Percentiles rank a stretch among this genome's conserved stretches.
Conservation (phyloP, 64 coral and sea anemone genomes). For the Orbicella faveolata region DNA sequence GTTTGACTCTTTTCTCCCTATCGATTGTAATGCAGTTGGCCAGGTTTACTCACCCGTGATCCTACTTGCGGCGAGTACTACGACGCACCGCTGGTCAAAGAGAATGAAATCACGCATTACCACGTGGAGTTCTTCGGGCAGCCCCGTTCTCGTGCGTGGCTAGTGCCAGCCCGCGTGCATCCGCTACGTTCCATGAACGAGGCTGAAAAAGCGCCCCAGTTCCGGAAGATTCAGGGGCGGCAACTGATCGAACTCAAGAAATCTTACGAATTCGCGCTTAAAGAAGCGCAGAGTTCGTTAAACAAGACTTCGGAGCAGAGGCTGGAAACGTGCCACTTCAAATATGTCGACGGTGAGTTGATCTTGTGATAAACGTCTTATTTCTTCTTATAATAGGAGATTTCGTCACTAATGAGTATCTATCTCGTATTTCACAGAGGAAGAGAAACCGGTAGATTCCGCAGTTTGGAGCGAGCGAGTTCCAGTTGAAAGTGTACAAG, state of each 20-base stretch:
- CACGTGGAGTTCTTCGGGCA: constrained; percentile 86
- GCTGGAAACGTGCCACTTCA: constrained; percentile 37
- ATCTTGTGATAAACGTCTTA: not conserved
- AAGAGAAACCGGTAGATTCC: not conserved
- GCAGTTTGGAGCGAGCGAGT: not conserved
- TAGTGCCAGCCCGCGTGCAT: constrained; percentile 64
- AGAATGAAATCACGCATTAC: constrained; percentile 83
- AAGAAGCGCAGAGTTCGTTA: constrained; percentile 60
- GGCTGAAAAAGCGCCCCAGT: constrained; percentile 60
- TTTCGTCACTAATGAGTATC: not conserved
- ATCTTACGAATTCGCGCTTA: constrained; percentile 68
- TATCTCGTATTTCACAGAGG: not conserved
- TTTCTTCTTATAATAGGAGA: not conserved
- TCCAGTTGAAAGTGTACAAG: not conserved
- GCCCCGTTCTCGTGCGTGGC: constrained; percentile 83
- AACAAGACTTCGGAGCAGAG: constrained; percentile 24
- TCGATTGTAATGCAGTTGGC: constrained; percentile 57
- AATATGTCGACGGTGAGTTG: constrained; percentile 31
- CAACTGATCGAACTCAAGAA: constrained; percentile 57
- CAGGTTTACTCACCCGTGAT: constrained; percentile 80
- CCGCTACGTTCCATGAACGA: constrained; percentile 73
- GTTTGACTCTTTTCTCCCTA: not conserved
- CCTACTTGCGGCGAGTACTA: constrained; percentile 89
- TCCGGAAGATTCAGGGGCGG: constrained; percentile 57
- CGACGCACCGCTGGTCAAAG: constrained; percentile 75